These are phyloP conservation scores for Scaptomyza hsui DNA, from an alignment of 1,140 invertebrate species.

Conservation along the genomic window DNA sequence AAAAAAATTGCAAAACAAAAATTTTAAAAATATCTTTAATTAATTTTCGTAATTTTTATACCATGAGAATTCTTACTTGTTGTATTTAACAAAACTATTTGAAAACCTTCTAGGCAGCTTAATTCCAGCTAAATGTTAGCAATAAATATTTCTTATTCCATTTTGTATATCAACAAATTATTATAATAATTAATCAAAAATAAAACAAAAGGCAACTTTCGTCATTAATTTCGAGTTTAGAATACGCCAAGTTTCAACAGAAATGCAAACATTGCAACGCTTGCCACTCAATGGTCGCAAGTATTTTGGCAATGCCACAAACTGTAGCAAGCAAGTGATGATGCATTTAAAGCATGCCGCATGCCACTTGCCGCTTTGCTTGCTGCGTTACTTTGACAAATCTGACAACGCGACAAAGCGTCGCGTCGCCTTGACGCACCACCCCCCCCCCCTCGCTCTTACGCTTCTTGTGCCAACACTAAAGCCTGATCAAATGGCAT, in stretches of 20 bases:
- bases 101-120: too few species aligned
- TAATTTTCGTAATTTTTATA: too few species aligned
- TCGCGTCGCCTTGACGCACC: slow-evolving; percentile 58
- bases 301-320: slow-evolving; percentile 6
- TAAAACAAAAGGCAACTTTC: background rate
- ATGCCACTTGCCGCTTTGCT: slow-evolving; percentile 18
- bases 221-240: background rate
- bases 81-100: too few species aligned
- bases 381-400: slow-evolving; percentile 57
- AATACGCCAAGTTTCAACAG: too few species aligned
- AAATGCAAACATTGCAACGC: slow-evolving; percentile 13
- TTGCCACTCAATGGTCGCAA: slow-evolving; percentile 15
- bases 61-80: too few species aligned
- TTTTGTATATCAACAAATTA: too few species aligned
- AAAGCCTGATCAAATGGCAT: slow-evolving; percentile 59
- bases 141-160: too few species aligned
- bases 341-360: slow-evolving; percentile 42
- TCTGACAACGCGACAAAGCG: slow-evolving; percentile 74
- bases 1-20: background rate
- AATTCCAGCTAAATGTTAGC: too few species aligned
- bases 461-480: too few species aligned
- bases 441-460: background rate
- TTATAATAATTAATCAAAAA: background rate
- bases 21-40: too few species aligned
- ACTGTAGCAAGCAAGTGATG: slow-evolving; percentile 39